These are phyloP conservation scores for Brachionus rubens DNA, from an alignment of 1,140 invertebrate species.

Conservation along the genomic window DNA sequence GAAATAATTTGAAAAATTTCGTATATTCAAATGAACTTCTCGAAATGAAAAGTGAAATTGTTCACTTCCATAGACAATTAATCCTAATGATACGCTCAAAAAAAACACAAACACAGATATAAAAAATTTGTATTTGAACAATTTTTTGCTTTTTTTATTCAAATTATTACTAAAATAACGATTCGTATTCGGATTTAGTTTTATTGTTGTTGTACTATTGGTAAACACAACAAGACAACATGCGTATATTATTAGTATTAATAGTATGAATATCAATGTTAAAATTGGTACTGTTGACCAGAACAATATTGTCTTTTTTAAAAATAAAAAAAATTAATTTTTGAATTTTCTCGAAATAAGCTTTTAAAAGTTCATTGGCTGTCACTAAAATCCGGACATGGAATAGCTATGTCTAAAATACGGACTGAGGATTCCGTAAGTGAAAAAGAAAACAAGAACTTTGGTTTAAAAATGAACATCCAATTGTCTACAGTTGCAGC, in stretches of 20 bases:
- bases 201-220: conserved; percentile 8
- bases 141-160: background rate
- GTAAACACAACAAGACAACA: conserved; percentile 25
- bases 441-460: no score
- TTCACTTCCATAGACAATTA: conserved; percentile 38
- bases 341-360: no score
- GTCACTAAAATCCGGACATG: no score
- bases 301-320: conserved; percentile 43
- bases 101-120: conserved; percentile 37
- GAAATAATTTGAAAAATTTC: conserved; percentile 31
- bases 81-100: conserved; percentile 17
- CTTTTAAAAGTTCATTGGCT: no score
- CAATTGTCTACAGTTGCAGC: no score
- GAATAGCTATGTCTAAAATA: no score
- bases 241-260: conserved; percentile 32
- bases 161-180: conserved; percentile 8
- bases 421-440: no score
- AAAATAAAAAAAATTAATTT: conserved; percentile 22
- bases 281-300: conserved; percentile 45
- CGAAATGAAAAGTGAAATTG: conserved; percentile 25
- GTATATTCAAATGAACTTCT: conserved; percentile 2
- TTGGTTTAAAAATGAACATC: no score
- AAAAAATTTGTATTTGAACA: conserved; percentile 40
- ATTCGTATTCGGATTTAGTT: conserved; percentile 15
- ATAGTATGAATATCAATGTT: conserved; percentile 19